Evolutionary conservation across 2,797 vertebrate species (phyloP).

Genomic region (Benthosema pterotum): DNA sequence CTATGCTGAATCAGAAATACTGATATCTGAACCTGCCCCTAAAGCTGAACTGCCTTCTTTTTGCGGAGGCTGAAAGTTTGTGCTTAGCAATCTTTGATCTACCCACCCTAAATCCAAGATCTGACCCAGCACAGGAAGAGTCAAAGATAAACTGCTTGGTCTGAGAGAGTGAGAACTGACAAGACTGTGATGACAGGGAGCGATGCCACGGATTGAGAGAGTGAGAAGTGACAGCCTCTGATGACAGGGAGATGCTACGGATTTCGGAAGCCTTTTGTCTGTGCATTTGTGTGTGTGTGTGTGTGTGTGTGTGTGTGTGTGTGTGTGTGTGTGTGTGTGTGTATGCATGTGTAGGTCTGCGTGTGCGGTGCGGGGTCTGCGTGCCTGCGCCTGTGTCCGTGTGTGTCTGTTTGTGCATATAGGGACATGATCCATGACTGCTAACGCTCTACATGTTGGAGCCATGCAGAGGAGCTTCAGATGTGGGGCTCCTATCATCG

Average conservation of each 20-base stretch:
- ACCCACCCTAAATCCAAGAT: too few species aligned
- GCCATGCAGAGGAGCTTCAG: slow-evolving; percentile 19
- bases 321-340: slow-evolving; percentile 32
- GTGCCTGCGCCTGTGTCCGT: slow-evolving; percentile 37
- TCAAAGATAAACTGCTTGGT: background rate
- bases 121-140: background rate
- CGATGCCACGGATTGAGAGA: background rate
- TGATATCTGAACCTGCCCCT: too few species aligned
- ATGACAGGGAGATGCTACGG: slow-evolving; percentile 14
- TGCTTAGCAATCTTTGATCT: too few species aligned
- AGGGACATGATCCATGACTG: slow-evolving; percentile 44
- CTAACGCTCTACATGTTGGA: slow-evolving; percentile 19
- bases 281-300: slow-evolving; percentile 49
- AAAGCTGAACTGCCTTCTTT: too few species aligned
- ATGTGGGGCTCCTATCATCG: slow-evolving; percentile 71
- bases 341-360: slow-evolving; percentile 46
- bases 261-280: slow-evolving; percentile 36
- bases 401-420: slow-evolving; percentile 39
- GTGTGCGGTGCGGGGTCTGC: slow-evolving; percentile 36
- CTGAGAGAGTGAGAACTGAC: background rate
- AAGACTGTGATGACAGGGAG: background rate
- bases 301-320: slow-evolving; percentile 34
- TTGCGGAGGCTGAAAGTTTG: too few species aligned
- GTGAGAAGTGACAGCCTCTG: background rate
- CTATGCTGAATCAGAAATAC: too few species aligned